Conservation (phyloP, 2,797 vertebrate species). For the Tragelaphus oryx region DNA sequence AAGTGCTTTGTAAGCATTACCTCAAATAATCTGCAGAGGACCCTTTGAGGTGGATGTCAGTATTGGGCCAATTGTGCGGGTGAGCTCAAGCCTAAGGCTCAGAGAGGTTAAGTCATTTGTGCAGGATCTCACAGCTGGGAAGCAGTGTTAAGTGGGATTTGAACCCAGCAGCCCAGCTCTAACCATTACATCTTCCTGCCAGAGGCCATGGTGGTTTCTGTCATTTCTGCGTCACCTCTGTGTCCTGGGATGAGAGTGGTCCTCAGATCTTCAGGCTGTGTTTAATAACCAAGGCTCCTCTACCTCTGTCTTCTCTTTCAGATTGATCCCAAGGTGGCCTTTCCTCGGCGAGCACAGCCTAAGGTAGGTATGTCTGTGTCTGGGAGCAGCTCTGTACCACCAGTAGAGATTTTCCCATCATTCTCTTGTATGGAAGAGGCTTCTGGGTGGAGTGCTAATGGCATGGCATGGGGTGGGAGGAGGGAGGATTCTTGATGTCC, state of each 20-base stretch:
- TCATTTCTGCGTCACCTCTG: not conserved
- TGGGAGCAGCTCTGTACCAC: not conserved
- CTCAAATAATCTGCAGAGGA: not conserved
- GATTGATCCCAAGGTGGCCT: constrained; percentile 99
- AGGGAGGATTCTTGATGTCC: not conserved
- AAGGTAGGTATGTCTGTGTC: constrained; percentile 87
- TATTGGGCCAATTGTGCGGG: constrained; percentile 19
- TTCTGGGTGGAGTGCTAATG: not conserved
- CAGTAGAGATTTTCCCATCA: not conserved
- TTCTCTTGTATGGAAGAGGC: not conserved
- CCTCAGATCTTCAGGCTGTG: not conserved
- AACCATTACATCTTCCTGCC: not conserved
- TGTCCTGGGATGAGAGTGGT: constrained; percentile 1
- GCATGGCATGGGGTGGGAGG: not conserved
- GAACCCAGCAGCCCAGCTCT: not conserved
- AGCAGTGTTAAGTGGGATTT: not conserved
- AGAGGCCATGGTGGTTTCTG: not conserved
- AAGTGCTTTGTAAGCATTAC: not conserved
- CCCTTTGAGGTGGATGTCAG: not conserved
- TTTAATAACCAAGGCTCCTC: not conserved
- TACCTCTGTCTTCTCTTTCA: constrained; percentile 76
- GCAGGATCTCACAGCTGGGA: not conserved
- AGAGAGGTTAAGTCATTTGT: not conserved
- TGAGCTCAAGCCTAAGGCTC: constrained; percentile 1
- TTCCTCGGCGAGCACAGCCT: constrained; percentile 97